A percentile compares a stretch with the other conserved stretches of the same genome.
Evolutionary conservation across 2,888 invertebrate species (phyloP).

Genomic region (Lasioglossum marginatum): DNA sequence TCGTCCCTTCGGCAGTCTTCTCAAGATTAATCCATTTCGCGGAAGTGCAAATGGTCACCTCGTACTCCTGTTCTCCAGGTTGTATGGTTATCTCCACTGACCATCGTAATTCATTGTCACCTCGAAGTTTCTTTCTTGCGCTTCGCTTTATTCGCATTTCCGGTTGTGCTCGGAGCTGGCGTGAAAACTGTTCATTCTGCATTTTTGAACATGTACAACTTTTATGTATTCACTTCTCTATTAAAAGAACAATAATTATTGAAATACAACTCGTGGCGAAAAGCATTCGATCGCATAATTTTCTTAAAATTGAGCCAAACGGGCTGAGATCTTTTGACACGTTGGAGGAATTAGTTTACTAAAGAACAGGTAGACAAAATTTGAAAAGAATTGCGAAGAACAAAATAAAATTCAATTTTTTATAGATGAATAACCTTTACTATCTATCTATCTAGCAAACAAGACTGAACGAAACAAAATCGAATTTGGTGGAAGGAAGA

Average conservation of each 20-base stretch:
- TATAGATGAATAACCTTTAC: no score
- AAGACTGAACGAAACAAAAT: background rate
- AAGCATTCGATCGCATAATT: background rate
- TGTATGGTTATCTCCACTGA: constrained; percentile 42
- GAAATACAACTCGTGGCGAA: background rate
- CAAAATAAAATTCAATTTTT: no score
- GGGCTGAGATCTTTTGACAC: background rate
- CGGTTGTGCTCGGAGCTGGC: background rate
- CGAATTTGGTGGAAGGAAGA: background rate
- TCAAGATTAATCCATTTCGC: constrained; percentile 73
- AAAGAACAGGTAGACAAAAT: background rate
- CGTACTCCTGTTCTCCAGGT: constrained; percentile 49
- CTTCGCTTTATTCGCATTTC: background rate
- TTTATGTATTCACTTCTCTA: background rate
- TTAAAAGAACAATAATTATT: background rate
- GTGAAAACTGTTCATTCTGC: background rate
- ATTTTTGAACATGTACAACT: background rate
- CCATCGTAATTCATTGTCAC: constrained; percentile 42
- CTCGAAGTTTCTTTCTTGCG: constrained; percentile 10
- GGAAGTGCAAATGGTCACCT: constrained; percentile 70
- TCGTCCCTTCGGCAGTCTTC: constrained; percentile 58
- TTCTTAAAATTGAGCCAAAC: background rate
- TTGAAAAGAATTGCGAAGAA: no score
- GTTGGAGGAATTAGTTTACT: background rate
- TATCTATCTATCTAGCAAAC: background rate